Base-by-base conservation (phyloP, 2,113 vertebrate genomes). In the Nesoenas mayeri region DNA sequence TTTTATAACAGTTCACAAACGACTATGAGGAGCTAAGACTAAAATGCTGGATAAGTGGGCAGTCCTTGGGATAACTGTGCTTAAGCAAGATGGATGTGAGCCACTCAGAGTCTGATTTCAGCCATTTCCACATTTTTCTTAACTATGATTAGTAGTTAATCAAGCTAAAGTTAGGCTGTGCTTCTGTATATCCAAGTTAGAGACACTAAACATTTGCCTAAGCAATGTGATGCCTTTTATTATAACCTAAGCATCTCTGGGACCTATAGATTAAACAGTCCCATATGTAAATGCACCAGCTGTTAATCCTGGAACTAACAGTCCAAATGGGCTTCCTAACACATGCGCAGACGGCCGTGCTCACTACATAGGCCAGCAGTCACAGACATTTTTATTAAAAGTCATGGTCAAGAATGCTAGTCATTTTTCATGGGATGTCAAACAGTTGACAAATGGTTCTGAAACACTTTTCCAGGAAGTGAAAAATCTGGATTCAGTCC, bases 331-430 rank as follows among this genome's bases (percentile, higher is more conserved):
- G 17, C 44, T 85, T 85, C 36, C 28, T 62, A 32, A n/a, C 15
- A 47, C 5, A 9, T 12, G 16, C 0, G 0, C 15, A 57, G 11
- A 21, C 10, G 75, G 12, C 16, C 60, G 17, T 34, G 40, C 25
- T 86, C n/a, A 29, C 19, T 32, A 26, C 20, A 54, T 2, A 82
- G 53, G 6, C 5, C 25, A 81, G 14, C 47, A 67, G 40, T 15
- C 16, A 74, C 26, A 71, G 36, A 25, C 0, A 32, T 60, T 67
- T 91, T 87, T 75, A 74, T 60, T 64, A 66, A 75, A 93, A 90
- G 79, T 36, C 21, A 42, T 22, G 61, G 28, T 15, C 11, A 67
- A 36, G 67, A 75, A 77, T 34, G 7, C 15, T 31, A 47, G 25
- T 13, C 1, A 7, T 56, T 79, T 85, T 47, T 88, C 32, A 75